A percentile compares a stretch with the other conserved stretches of the same genome.
These are phyloP conservation scores for Myotis daubentonii DNA, from an alignment of 2,797 vertebrate genomes.

Conservation along the genomic window DNA sequence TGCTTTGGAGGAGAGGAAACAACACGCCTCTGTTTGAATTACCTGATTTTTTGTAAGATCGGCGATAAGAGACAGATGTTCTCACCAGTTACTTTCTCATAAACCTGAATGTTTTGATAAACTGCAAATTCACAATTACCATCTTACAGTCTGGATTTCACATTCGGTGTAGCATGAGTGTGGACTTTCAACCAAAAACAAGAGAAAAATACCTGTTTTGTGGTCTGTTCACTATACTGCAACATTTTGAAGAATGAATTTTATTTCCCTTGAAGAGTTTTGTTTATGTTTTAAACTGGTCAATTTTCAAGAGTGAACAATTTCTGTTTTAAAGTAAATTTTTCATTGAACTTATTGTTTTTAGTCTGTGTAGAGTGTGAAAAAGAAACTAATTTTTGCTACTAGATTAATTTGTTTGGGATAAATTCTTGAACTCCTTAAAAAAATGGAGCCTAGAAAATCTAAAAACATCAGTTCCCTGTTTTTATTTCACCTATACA, in stretches of 20 bases:
- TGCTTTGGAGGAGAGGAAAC: slow-evolving; percentile 87
- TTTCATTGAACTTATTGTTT: slow-evolving; percentile 30
- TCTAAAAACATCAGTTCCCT: background rate
- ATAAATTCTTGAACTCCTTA: slow-evolving; percentile 19
- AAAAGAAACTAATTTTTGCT: slow-evolving; percentile 48
- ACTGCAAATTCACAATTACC: slow-evolving; percentile 59
- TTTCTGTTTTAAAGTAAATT: slow-evolving; percentile 30
- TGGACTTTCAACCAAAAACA: background rate
- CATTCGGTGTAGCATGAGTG: background rate
- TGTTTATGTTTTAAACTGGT: background rate
- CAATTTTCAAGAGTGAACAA: background rate
- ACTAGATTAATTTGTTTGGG: background rate
- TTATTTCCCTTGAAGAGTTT: slow-evolving; percentile 45
- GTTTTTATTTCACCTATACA: background rate
- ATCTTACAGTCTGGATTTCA: background rate
- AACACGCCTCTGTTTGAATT: slow-evolving; percentile 91
- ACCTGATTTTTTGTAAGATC: slow-evolving; percentile 89
- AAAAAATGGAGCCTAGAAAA: slow-evolving; percentile 42
- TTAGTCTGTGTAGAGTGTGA: background rate
- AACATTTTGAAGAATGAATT: slow-evolving; percentile 19
- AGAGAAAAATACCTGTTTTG: background rate
- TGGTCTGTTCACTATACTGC: background rate
- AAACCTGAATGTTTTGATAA: slow-evolving; percentile 79
- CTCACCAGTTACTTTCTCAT: slow-evolving; percentile 84
- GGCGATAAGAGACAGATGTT: slow-evolving; percentile 91